Conservation (phyloP, 2,113 vertebrate species). For the Sceloporus undulatus region DNA sequence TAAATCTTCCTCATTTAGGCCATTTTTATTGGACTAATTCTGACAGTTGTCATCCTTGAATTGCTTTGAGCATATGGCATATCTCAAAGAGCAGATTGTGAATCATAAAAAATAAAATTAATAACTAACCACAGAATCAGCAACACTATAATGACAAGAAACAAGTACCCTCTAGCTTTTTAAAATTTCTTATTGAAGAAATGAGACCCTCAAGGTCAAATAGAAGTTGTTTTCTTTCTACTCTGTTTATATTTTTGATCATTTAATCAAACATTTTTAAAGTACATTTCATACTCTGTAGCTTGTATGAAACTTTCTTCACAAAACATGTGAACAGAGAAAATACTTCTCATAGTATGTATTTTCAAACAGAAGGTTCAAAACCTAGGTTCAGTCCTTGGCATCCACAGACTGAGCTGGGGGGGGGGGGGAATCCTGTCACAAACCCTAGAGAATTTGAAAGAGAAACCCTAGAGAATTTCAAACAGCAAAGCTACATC, state of each 20-base stretch:
- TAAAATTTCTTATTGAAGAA: slow-evolving; percentile 77
- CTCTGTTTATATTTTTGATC: slow-evolving; percentile 47
- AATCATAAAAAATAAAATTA: slow-evolving; percentile 98
- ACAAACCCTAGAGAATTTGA: no score
- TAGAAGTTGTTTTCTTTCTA: slow-evolving; percentile 77
- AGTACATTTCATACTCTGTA: slow-evolving; percentile 34
- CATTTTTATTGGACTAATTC: slow-evolving; percentile 93
- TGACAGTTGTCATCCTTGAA: slow-evolving; percentile 94
- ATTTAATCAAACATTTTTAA: slow-evolving; percentile 28
- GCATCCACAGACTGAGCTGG: neutral
- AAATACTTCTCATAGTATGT: slow-evolving; percentile 23
- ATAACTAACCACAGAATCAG: slow-evolving; percentile 90
- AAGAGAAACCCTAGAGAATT: no score
- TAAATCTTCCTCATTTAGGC: slow-evolving; percentile 95
- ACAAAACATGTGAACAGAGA: slow-evolving; percentile 26
- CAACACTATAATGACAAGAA: slow-evolving; percentile 89
- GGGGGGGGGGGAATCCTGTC: no score
- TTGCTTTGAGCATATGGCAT: slow-evolving; percentile 95
- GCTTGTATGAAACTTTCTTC: slow-evolving; percentile 36
- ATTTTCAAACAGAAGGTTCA: neutral
- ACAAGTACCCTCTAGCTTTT: slow-evolving; percentile 81
- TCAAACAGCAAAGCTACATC: no score
- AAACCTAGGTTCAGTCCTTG: neutral
- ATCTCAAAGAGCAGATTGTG: slow-evolving; percentile 95
- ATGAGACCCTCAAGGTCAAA: slow-evolving; percentile 86